These are phyloP conservation scores for Daboia siamensis DNA, from an alignment of 2,113 vertebrate species.

Conservation along the genomic window DNA sequence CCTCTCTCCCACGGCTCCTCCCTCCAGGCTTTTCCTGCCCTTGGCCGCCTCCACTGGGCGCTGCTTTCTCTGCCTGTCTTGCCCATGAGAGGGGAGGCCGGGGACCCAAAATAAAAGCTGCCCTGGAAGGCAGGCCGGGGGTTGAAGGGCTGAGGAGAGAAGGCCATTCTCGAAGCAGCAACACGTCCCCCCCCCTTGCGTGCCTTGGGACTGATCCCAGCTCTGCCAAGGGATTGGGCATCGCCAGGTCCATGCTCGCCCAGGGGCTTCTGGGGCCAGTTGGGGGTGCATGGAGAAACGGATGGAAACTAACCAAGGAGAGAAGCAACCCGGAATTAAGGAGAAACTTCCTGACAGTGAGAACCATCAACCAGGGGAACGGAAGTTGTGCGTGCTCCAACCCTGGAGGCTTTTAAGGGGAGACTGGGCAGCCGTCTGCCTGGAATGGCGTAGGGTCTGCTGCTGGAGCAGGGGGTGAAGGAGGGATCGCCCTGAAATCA, in stretches of 20 bases:
- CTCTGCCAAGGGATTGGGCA: neutral
- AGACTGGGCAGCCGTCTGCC: too few relatives aligned
- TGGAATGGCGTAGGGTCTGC: too few relatives aligned
- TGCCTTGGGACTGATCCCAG: neutral
- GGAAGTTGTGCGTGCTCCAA: too few relatives aligned
- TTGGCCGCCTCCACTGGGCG: slow-evolving; percentile 35
- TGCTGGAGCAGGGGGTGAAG: too few relatives aligned
- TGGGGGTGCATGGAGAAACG: neutral
- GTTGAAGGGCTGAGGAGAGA: too few relatives aligned
- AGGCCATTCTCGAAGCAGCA: neutral
- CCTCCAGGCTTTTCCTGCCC: slow-evolving; percentile 65
- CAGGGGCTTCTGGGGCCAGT: neutral
- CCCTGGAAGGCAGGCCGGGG: neutral
- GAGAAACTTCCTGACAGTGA: too few relatives aligned
- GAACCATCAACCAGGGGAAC: too few relatives aligned
- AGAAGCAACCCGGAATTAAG: too few relatives aligned
- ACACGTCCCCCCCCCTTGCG: too few relatives aligned
- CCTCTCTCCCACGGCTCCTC: slow-evolving; percentile 69
- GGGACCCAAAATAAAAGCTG: neutral
- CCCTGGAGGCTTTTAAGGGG: too few relatives aligned
- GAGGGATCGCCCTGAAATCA: too few relatives aligned
- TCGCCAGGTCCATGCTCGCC: neutral
- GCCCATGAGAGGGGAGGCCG: neutral
- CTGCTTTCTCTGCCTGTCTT: neutral
- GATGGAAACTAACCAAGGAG: too few relatives aligned